Percentiles rank a stretch among this genome's conserved stretches.
phyloP scores from a whole-genome alignment of 2,888 invertebrate species.

The Drosophila mayaguana region DNA sequence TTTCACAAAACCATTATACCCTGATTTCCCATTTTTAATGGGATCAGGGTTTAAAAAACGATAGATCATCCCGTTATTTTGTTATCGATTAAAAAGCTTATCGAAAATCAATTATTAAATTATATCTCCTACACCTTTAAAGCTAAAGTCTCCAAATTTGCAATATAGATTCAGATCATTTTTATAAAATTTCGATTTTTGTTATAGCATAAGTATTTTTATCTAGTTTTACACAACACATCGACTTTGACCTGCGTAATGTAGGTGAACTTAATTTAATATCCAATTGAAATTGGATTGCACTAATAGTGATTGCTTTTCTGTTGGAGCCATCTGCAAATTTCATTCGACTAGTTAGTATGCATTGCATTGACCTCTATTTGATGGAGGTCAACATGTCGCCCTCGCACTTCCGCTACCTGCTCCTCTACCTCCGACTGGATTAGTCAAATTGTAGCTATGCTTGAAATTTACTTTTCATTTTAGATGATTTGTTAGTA shows the following conservation, averaged over 20 bases:
- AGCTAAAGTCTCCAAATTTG: too few species aligned
- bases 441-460: constrained; percentile 36
- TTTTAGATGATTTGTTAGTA: constrained; percentile 77
- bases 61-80: too few species aligned
- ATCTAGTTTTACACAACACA: background rate
- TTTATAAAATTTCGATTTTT: too few species aligned
- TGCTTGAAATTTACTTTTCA: constrained; percentile 35
- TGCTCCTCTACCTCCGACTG: background rate
- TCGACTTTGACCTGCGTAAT: constrained; percentile 17
- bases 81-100: too few species aligned
- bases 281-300: constrained; percentile 38
- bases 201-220: too few species aligned
- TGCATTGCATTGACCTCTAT: constrained; percentile 68
- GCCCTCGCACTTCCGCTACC: background rate
- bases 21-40: too few species aligned
- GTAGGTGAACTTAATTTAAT: constrained; percentile 38
- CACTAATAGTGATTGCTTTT: constrained; percentile 42
- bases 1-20: too few species aligned
- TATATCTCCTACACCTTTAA: too few species aligned
- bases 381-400: constrained; percentile 47
- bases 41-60: too few species aligned
- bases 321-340: constrained; percentile 36
- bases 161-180: too few species aligned
- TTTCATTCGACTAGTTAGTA: constrained; percentile 26
- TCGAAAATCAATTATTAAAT: too few species aligned